Conservation (phyloP, 2,888 invertebrate genomes). For the Mycalesis mineus region DNA sequence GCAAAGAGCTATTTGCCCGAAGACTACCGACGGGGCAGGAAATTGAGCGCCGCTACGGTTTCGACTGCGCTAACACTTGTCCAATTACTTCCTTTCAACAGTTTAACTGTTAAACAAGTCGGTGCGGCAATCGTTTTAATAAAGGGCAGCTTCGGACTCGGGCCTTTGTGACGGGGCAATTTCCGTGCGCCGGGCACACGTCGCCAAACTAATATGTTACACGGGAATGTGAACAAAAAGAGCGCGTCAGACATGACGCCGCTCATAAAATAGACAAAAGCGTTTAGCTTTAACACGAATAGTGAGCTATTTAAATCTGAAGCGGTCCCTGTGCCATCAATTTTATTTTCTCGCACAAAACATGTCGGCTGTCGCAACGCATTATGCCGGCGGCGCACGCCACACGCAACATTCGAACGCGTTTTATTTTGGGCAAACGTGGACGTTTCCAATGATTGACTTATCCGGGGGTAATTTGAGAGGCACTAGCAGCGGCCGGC, state of each 20-base stretch:
- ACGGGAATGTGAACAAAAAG: constrained; percentile 54
- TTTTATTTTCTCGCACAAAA: constrained; percentile 78
- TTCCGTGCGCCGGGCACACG: constrained; percentile 59
- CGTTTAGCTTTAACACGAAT: constrained; percentile 70
- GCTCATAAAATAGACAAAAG: constrained; percentile 74
- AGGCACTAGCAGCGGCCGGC: constrained; percentile 51
- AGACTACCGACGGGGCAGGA: constrained; percentile 68
- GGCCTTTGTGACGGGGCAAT: constrained; percentile 57
- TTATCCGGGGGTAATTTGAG: constrained; percentile 78
- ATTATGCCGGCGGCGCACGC: constrained; percentile 71
- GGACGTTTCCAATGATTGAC: constrained; percentile 76
- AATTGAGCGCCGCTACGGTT: constrained; percentile 61
- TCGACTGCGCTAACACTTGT: constrained; percentile 62
- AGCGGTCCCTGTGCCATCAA: constrained; percentile 68
- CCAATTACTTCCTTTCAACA: constrained; percentile 63
- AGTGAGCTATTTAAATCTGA: constrained; percentile 72
- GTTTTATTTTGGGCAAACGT: constrained; percentile 71
- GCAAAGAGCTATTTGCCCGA: constrained; percentile 74
- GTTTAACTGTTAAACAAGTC: constrained; percentile 52
- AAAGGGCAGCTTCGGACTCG: constrained; percentile 45
- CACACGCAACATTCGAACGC: constrained; percentile 71
- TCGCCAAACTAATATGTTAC: constrained; percentile 67
- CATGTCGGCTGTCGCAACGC: constrained; percentile 76
- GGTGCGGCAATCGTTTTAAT: constrained; percentile 51
- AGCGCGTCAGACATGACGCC: constrained; percentile 54